Evolutionary conservation across 1,140 invertebrate species (phyloP).

Genomic region (Listronotus bonariensis): DNA sequence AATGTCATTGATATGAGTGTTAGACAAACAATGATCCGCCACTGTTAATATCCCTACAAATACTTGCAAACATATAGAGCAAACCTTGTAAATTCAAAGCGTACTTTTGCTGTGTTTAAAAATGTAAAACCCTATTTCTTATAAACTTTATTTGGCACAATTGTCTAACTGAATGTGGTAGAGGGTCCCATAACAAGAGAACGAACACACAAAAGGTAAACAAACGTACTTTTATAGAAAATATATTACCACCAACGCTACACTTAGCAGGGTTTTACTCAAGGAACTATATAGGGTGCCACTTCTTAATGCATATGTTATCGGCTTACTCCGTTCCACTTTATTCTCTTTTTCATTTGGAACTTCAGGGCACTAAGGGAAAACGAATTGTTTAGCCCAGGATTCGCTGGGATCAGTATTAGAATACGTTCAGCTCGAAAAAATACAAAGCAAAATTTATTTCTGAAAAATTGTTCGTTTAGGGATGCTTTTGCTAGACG

Average conservation of each 20-base stretch:
- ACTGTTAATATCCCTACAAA: no score
- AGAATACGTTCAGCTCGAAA: no score
- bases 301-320: conserved; percentile 31
- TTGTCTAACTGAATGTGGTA: conserved; percentile 12
- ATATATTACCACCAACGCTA: conserved; percentile 27
- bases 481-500: no score
- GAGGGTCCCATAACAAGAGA: conserved; percentile 12
- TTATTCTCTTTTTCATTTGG: conserved; percentile 28
- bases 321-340: conserved; percentile 29
- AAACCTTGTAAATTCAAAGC: no score
- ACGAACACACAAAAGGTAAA: conserved; percentile 21
- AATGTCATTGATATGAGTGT: no score
- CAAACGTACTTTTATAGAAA: conserved; percentile 26
- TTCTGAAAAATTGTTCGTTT: no score
- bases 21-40: no score
- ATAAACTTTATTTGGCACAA: conserved; percentile 28
- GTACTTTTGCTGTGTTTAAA: no score
- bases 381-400: conserved; percentile 26
- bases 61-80: no score
- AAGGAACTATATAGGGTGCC: conserved; percentile 29
- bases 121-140: conserved; percentile 10
- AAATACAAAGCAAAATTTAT: no score
- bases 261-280: conserved; percentile 27
- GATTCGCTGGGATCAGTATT: conserved; percentile 3
- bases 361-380: conserved; percentile 17